These are phyloP conservation scores for Leptopilina clavipes DNA, from an alignment of 1,140 invertebrate species.

Conservation along the genomic window DNA sequence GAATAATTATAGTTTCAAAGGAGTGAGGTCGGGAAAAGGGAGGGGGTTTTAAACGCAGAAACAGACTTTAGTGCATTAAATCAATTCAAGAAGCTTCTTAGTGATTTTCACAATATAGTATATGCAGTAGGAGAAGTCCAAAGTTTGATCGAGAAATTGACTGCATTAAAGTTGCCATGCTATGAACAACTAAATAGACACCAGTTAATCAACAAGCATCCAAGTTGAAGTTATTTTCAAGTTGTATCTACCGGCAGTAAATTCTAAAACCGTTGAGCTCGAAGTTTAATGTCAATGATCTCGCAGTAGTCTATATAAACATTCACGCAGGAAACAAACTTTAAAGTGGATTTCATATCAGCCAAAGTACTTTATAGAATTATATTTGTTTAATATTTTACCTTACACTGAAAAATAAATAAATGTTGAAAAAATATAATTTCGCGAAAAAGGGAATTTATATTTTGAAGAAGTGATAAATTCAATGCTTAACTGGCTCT, in stretches of 20 bases:
- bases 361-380: too few relatives aligned
- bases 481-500: too few relatives aligned
- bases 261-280: neutral
- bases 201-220: slow-evolving; percentile 1
- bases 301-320: neutral
- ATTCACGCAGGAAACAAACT: too few relatives aligned
- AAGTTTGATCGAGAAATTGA: slow-evolving; percentile 16
- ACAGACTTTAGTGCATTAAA: slow-evolving; percentile 40
- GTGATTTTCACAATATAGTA: neutral
- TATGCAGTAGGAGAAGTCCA: too few relatives aligned
- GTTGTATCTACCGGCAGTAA: neutral
- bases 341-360: too few relatives aligned
- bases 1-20: slow-evolving; percentile 46
- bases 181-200: neutral
- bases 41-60: slow-evolving; percentile 45
- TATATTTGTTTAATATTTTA: too few relatives aligned
- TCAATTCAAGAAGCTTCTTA: slow-evolving; percentile 24
- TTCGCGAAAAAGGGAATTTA: too few relatives aligned
- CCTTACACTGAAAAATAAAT: too few relatives aligned
- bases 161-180: neutral
- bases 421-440: too few relatives aligned
- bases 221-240: slow-evolving; percentile 21
- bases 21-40: slow-evolving; percentile 41
- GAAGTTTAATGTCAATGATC: neutral
- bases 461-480: too few relatives aligned